Conservation (phyloP, 2,113 vertebrate species). For the Neodon shergylaensis region DNA sequence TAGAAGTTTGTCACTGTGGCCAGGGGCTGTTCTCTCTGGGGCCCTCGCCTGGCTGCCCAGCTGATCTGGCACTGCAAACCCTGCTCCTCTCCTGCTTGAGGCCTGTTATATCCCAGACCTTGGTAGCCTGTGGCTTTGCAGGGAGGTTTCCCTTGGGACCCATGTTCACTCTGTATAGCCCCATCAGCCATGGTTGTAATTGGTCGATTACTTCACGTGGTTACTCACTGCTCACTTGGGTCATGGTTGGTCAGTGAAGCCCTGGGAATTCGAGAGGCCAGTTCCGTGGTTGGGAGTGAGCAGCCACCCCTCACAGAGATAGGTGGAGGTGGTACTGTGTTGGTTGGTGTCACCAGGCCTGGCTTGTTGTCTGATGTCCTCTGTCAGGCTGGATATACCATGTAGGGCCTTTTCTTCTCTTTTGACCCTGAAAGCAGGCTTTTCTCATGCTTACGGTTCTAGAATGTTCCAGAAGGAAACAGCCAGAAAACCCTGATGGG, state of each 20-base stretch:
- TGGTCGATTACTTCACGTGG: background rate
- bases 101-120: background rate
- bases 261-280: background rate
- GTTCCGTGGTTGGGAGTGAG: background rate
- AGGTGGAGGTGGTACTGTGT: too few relatives aligned
- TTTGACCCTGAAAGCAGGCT: background rate
- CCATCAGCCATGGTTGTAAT: too few relatives aligned
- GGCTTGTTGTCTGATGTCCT: background rate
- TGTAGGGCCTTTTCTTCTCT: background rate
- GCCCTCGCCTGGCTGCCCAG: background rate
- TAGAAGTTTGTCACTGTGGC: background rate
- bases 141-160: too few relatives aligned
- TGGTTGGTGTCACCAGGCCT: background rate
- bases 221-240: background rate
- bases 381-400: background rate
- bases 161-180: too few relatives aligned
- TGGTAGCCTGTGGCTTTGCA: background rate
- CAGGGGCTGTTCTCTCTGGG: background rate
- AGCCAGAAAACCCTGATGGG: background rate
- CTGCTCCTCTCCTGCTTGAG: background rate
- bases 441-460: background rate
- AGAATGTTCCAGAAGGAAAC: background rate
- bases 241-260: background rate
- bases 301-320: background rate
- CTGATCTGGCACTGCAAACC: too few relatives aligned